These are phyloP conservation scores for Cephalopholis sonnerati DNA, from an alignment of 2,113 vertebrate species.

Conservation along the genomic window DNA sequence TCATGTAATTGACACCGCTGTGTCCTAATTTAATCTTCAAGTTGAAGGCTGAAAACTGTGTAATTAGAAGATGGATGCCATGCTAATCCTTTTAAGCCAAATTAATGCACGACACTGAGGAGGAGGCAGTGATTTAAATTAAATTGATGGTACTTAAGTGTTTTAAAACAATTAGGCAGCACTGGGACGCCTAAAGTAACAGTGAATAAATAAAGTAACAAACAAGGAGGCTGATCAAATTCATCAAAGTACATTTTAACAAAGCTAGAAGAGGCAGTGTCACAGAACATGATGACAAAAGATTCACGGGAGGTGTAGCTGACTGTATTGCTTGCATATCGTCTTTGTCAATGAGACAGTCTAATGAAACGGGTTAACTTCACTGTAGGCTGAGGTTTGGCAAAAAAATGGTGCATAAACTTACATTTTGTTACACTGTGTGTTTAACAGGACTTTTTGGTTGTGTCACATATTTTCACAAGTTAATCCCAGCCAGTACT, in stretches of 20 bases:
- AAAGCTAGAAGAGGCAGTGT: background rate
- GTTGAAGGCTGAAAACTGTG: constrained; percentile 63
- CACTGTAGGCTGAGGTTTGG: background rate
- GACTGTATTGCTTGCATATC: background rate
- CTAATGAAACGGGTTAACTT: background rate
- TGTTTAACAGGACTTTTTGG: background rate
- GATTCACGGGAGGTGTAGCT: background rate
- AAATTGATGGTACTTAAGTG: constrained; percentile 45
- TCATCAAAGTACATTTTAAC: background rate
- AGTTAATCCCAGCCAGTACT: too few relatives aligned
- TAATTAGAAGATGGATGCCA: constrained; percentile 68
- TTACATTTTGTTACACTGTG: background rate
- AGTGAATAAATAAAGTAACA: constrained; percentile 8
- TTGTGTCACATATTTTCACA: background rate
- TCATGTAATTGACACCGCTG: constrained; percentile 14
- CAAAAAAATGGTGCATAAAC: background rate
- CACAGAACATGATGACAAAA: background rate
- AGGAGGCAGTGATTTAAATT: constrained; percentile 37
- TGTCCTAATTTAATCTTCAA: constrained; percentile 49
- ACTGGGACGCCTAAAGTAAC: background rate
- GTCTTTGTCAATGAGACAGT: background rate
- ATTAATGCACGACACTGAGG: constrained; percentile 59
- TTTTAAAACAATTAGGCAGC: constrained; percentile 58
- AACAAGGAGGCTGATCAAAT: background rate
- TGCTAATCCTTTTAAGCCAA: constrained; percentile 71